These are phyloP conservation scores for Pseudorhombus dupliciocellatus DNA, from an alignment of 2,113 vertebrate species.

Conservation along the genomic window DNA sequence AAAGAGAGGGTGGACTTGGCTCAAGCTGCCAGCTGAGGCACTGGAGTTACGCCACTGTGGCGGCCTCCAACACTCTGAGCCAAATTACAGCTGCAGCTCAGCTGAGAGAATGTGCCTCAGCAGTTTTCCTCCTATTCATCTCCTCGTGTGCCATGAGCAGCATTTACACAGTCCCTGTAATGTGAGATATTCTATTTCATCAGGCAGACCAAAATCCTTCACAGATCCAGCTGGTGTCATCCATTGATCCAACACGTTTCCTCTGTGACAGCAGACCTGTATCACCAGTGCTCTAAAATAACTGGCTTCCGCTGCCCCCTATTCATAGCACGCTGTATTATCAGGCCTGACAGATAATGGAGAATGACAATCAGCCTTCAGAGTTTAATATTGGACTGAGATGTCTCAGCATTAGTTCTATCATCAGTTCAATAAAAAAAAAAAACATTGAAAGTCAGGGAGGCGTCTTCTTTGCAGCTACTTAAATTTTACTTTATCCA, in stretches of 20 bases:
- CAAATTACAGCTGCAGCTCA: slow-evolving; percentile 47
- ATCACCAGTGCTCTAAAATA: slow-evolving; percentile 46
- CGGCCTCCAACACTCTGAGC: slow-evolving; percentile 34
- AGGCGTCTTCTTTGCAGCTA: neutral
- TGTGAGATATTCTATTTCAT: neutral
- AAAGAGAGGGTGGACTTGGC: slow-evolving; percentile 34
- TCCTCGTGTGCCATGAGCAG: neutral
- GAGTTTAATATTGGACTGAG: neutral
- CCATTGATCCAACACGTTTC: slow-evolving; percentile 26
- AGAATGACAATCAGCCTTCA: neutral
- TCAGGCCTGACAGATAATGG: slow-evolving; percentile 39
- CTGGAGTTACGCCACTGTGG: slow-evolving; percentile 37
- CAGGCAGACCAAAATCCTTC: neutral
- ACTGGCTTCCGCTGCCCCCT: slow-evolving; percentile 20
- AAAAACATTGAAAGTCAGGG: neutral
- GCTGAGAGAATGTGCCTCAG: slow-evolving; percentile 12
- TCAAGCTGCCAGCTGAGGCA: slow-evolving; percentile 47
- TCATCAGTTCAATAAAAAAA: neutral
- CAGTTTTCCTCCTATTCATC: neutral
- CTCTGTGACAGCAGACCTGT: slow-evolving; percentile 15
- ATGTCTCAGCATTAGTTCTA: neutral
- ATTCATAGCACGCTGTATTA: slow-evolving; percentile 31
- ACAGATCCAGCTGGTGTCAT: slow-evolving; percentile 5
- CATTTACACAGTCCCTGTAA: neutral
- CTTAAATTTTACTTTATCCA: slow-evolving; percentile 8